A percentile compares a stretch with the other conserved stretches of the same genome.
Evolutionary conservation across 2,113 vertebrate species (phyloP).

Genomic region (Oxyruncus cristatus): DNA sequence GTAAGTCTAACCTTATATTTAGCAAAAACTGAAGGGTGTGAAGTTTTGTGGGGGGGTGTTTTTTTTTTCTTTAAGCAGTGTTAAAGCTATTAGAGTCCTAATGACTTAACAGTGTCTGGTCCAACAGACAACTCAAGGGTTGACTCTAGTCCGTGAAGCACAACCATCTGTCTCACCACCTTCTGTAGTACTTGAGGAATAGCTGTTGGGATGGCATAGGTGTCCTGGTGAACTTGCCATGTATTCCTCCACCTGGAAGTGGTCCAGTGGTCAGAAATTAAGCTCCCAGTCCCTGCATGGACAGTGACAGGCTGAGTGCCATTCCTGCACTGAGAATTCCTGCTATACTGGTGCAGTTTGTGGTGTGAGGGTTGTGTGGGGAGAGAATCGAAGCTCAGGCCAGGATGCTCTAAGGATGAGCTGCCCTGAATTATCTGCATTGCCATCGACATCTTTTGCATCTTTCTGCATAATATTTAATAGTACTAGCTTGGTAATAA

Average conservation of each 20-base stretch:
- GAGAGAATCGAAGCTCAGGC: fast-evolving
- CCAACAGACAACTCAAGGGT: background rate
- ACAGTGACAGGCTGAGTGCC: background rate
- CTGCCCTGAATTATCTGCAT: background rate
- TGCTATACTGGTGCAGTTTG: background rate
- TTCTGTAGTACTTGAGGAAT: background rate
- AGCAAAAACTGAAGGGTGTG: background rate
- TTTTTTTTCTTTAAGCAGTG: background rate
- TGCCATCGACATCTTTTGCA: fast-evolving
- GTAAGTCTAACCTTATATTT: background rate
- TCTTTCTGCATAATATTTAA: background rate
- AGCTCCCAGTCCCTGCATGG: fast-evolving
- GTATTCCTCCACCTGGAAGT: background rate
- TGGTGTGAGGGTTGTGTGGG: background rate
- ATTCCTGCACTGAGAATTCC: background rate
- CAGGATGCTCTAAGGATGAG: background rate
- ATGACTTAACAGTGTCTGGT: background rate
- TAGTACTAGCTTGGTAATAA: background rate
- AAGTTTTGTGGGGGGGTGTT: background rate
- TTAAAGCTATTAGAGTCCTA: constrained; percentile 14
- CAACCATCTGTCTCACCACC: background rate
- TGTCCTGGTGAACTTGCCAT: background rate
- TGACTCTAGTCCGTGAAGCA: fast-evolving
- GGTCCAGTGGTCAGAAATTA: background rate
- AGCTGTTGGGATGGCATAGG: background rate